Conservation (phyloP, 2,888 invertebrate species). For the Calephelis perditalis region DNA sequence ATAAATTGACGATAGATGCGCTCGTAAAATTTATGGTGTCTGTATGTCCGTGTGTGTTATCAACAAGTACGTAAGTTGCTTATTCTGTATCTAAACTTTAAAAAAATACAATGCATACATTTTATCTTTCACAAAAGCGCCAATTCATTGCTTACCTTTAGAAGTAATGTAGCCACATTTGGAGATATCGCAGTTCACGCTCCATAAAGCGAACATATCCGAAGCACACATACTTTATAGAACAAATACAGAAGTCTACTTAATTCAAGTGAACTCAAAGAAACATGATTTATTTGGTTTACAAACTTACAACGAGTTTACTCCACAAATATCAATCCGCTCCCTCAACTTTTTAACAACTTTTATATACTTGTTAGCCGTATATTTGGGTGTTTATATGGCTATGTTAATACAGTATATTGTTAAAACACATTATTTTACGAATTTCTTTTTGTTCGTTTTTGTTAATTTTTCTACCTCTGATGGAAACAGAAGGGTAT, state of each 20-base stretch:
- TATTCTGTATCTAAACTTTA: too few species aligned
- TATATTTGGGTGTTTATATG: constrained; percentile 2
- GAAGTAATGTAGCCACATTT: constrained; percentile 36
- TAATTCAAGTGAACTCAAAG: constrained; percentile 44
- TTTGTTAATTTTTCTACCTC: too few species aligned
- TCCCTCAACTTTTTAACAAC: not conserved
- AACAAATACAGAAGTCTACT: constrained; percentile 42
- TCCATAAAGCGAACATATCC: constrained; percentile 50
- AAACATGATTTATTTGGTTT: constrained; percentile 41
- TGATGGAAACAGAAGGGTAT: too few species aligned
- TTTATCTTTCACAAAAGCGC: constrained; percentile 8
- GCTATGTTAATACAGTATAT: not conserved
- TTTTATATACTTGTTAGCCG: not conserved
- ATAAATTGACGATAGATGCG: too few species aligned
- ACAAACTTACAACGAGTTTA: constrained; percentile 39
- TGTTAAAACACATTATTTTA: too few species aligned
- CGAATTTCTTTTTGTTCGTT: too few species aligned
- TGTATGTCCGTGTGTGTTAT: too few species aligned
- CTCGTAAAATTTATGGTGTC: too few species aligned
- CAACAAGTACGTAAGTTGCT: too few species aligned
- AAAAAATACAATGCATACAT: not conserved
- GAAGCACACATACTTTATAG: constrained; percentile 38
- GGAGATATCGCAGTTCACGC: constrained; percentile 50
- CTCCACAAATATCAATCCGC: constrained; percentile 41
- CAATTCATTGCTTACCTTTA: constrained; percentile 16